These are phyloP conservation scores for Sycophaga agraensis DNA, from an alignment of 1,140 invertebrate species.

Conservation along the genomic window DNA sequence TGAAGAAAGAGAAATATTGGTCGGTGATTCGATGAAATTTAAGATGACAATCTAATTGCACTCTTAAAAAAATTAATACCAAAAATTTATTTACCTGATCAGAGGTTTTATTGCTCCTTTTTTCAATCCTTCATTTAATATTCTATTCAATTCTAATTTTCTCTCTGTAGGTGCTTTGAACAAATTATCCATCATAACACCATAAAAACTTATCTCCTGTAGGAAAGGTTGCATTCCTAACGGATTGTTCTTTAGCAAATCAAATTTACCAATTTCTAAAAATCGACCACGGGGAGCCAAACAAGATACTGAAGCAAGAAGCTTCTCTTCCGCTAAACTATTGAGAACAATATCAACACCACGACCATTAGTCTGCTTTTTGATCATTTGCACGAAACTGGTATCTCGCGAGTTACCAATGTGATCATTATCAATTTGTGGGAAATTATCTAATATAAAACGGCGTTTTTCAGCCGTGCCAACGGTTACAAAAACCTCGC, in stretches of 20 bases:
- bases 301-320: constrained; percentile 77
- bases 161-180: constrained; percentile 52
- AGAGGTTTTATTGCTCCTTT: constrained; percentile 57
- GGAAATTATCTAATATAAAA: constrained; percentile 68
- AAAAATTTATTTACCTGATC: not conserved
- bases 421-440: constrained; percentile 65
- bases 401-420: constrained; percentile 74
- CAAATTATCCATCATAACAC: constrained; percentile 69
- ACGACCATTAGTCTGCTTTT: constrained; percentile 61
- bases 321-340: constrained; percentile 76
- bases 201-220: constrained; percentile 79
- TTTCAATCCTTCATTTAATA: constrained; percentile 21
- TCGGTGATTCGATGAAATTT: too few species aligned
- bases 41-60: not conserved
- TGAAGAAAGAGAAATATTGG: not conserved
- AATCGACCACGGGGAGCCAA: constrained; percentile 70
- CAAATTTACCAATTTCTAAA: constrained; percentile 78
- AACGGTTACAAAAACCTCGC: constrained; percentile 72
- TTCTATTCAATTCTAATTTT: constrained; percentile 34
- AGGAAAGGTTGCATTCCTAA: constrained; percentile 76
- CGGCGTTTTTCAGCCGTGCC: constrained; percentile 70
- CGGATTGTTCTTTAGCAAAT: constrained; percentile 66
- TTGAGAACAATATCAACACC: constrained; percentile 80
- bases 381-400: constrained; percentile 72
- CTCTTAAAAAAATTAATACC: not conserved